Evolutionary conservation across 1,140 invertebrate species (phyloP).

Genomic region (Notospermus geniculatus): DNA sequence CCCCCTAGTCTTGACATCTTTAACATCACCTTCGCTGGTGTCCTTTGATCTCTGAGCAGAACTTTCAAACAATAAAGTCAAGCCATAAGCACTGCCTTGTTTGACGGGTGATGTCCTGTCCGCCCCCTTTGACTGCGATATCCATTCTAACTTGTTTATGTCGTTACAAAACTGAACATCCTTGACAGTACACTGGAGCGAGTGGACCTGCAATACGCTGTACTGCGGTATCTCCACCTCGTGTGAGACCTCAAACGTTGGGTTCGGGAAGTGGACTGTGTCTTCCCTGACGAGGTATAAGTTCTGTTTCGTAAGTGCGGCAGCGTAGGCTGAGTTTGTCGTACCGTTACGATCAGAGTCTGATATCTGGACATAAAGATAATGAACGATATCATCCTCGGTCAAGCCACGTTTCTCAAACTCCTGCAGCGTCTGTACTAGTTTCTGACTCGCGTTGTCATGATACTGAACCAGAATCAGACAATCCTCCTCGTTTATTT

Average conservation of each 20-base stretch:
- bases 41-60: background rate
- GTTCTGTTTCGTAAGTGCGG: conserved; percentile 3
- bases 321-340: background rate
- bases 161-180: background rate
- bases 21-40: background rate
- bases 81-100: background rate
- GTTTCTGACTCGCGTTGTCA: background rate
- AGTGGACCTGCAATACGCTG: background rate
- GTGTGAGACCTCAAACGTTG: conserved; percentile 4
- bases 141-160: background rate
- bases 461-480: conserved; percentile 19
- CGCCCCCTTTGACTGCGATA: background rate
- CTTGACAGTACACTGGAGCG: conserved; percentile 1
- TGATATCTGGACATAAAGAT: background rate
- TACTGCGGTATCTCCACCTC: background rate
- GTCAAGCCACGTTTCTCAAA: background rate
- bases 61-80: background rate
- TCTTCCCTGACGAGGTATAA: conserved; percentile 5
- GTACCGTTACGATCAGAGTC: background rate
- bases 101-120: background rate
- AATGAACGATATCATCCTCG: background rate
- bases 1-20: background rate
- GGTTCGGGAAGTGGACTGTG: background rate
- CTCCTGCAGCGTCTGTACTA: background rate
- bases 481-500: conserved; percentile 26